Base-by-base conservation (phyloP, 2,888 invertebrate genomes). In the Seira sanloemensis region DNA sequence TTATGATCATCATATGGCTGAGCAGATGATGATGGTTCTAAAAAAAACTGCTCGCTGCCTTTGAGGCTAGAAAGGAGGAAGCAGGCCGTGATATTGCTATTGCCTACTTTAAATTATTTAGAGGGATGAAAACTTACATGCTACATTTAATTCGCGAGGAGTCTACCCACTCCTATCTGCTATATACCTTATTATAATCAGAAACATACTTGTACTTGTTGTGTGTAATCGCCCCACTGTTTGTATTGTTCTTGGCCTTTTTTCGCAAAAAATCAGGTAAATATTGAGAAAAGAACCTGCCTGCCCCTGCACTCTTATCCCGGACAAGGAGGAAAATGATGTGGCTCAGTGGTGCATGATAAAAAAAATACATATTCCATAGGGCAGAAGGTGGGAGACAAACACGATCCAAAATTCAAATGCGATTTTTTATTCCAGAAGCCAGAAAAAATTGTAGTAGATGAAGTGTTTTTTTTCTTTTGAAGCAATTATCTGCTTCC, bases 61-160 rank as follows among this genome's bases (percentile, higher is more conserved):
- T 62, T 62, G 1, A 37, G 12, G 7, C 37, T 37, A n/a, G n/a
- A n/a, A 37, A 37, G 37, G 21, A 62, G 62, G 21, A 9, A 62
- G 62, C 62, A 62, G 62, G 62, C 62, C 21, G 12, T 62, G 62
- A 1, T 21, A 21, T 62, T 4, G 62, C 62, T 21, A 21, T 62
- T 23, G n/a, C 62, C 62, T 62, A 62, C 21, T 62, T 62, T 62
- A n/a, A 62, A 62, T 62, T 9, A 23, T 62, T 62, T 21, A 62
- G 7, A 37, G 12, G 12, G 12, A 37, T 9, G 5, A 37, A 37
- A 37, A 37, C 5, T 12, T 37, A 37, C 12, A 62, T 62, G 62
- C 62, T 62, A 62, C 62, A 62, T 62, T 62, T 62, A 62, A 62
- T 62, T 62, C 58, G 62, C 5, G 19, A 21, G 62, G 62, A 21